These are phyloP conservation scores for Ashinkailepas kermadecensis DNA, from an alignment of 2,888 invertebrate genomes.

Conservation along the genomic window DNA sequence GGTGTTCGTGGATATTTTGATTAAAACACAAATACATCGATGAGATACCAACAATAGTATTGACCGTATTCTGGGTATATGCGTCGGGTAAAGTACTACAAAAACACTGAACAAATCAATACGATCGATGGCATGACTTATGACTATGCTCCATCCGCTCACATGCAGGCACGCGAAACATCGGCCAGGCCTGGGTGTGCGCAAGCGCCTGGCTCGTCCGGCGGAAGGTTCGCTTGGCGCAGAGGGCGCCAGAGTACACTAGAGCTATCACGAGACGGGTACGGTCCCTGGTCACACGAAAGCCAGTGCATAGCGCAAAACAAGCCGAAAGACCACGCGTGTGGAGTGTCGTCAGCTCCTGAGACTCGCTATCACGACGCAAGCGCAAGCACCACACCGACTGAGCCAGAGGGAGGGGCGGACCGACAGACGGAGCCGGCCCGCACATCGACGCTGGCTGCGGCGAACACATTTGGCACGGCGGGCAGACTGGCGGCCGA, in stretches of 20 bases:
- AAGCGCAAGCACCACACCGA: not conserved
- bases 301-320: not conserved
- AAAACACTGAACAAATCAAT: conserved; percentile 15
- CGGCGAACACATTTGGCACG: conserved; percentile 8
- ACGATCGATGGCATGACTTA: conserved; percentile 1
- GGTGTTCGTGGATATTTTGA: not conserved
- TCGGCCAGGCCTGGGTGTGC: too few relatives aligned
- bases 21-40: not conserved
- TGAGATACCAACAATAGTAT: not conserved
- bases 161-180: not conserved
- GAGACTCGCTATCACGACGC: not conserved
- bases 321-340: not conserved
- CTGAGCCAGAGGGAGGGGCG: not conserved
- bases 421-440: not conserved
- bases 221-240: too few relatives aligned
- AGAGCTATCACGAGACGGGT: not conserved
- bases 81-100: conserved; percentile 5
- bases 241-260: too few relatives aligned
- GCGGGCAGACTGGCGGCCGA: not conserved
- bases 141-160: not conserved
- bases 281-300: not conserved
- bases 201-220: too few relatives aligned
- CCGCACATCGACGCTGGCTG: not conserved
- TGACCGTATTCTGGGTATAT: not conserved
- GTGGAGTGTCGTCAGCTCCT: not conserved